phyloP scores from a whole-genome alignment of 2,113 vertebrate species.

The Cavia aperea region DNA sequence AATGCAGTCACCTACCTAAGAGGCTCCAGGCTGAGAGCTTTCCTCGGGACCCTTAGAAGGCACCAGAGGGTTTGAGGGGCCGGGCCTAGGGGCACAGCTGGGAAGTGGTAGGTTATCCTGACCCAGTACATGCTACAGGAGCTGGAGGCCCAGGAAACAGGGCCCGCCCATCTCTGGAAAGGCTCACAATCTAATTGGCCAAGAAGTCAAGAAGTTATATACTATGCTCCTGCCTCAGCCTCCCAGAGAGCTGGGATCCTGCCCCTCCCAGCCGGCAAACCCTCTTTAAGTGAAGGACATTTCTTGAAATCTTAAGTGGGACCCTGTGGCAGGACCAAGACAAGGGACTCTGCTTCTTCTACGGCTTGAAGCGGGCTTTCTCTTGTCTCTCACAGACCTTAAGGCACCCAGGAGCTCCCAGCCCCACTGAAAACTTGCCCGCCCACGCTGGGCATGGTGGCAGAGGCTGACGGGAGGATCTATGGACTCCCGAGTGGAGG shows the following conservation, averaged over 20 bases:
- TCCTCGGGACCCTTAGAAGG: not conserved
- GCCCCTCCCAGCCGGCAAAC: not conserved
- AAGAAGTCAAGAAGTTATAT: not conserved
- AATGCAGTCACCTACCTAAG: accelerated
- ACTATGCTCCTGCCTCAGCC: not conserved
- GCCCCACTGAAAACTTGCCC: not conserved
- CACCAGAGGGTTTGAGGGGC: not conserved
- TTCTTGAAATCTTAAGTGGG: not conserved
- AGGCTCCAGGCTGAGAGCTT: not conserved
- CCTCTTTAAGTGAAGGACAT: not conserved
- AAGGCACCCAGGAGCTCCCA: too few relatives aligned
- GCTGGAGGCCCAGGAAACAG: not conserved
- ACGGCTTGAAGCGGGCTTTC: not conserved
- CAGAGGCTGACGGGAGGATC: not conserved
- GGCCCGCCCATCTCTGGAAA: not conserved
- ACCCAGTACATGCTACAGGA: accelerated
- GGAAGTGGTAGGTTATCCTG: not conserved
- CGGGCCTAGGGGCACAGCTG: not conserved
- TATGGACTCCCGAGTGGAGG: not conserved
- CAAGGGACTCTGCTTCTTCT: not conserved
- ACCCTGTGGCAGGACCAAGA: not conserved
- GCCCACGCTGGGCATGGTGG: not conserved
- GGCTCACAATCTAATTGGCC: not conserved
- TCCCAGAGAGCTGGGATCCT: not conserved
- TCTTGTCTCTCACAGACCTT: not conserved